Percentiles rank a stretch among this genome's conserved stretches.
Conservation (phyloP, 1,140 invertebrate species). For the Meteorus sp. region DNA sequence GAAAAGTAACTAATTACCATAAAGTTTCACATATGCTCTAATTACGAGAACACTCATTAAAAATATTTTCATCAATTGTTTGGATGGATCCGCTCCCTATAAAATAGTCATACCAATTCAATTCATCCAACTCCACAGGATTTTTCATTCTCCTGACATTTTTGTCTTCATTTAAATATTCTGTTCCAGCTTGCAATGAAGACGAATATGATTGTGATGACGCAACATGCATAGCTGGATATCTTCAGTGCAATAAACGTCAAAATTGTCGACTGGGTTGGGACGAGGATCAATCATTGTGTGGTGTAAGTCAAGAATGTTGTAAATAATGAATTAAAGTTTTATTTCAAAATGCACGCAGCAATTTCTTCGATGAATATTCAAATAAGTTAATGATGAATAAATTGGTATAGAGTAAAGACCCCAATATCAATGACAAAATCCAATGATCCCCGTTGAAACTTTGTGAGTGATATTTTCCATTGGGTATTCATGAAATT, state of each 20-base stretch:
- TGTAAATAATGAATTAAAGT: not conserved
- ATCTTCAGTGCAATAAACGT: slow-evolving; percentile 72
- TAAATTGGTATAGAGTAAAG: too few relatives aligned
- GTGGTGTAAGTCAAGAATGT: slow-evolving; percentile 62
- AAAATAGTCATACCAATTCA: too few relatives aligned
- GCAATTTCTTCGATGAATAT: not conserved
- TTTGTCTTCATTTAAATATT: slow-evolving; percentile 27
- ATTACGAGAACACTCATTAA: too few relatives aligned
- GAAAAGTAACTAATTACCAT: too few relatives aligned
- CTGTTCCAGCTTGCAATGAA: slow-evolving; percentile 52
- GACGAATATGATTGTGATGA: slow-evolving; percentile 84
- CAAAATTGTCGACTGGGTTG: slow-evolving; percentile 82
- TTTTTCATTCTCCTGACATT: slow-evolving; percentile 6
- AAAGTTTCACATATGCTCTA: too few relatives aligned
- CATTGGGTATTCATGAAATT: not conserved
- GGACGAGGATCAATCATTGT: slow-evolving; percentile 74
- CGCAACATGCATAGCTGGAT: slow-evolving; percentile 74
- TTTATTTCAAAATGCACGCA: not conserved
- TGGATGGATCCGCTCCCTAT: too few relatives aligned
- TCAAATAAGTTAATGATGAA: not conserved
- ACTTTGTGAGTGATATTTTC: slow-evolving; percentile 1
- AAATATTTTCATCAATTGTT: too few relatives aligned
- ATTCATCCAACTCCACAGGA: not conserved
- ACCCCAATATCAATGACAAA: too few relatives aligned
- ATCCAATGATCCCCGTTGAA: not conserved